Percentiles rank a stretch among this genome's conserved stretches.
These are phyloP conservation scores for Chloroceryle amazona DNA, from an alignment of 2,797 vertebrate genomes.

Conservation along the genomic window DNA sequence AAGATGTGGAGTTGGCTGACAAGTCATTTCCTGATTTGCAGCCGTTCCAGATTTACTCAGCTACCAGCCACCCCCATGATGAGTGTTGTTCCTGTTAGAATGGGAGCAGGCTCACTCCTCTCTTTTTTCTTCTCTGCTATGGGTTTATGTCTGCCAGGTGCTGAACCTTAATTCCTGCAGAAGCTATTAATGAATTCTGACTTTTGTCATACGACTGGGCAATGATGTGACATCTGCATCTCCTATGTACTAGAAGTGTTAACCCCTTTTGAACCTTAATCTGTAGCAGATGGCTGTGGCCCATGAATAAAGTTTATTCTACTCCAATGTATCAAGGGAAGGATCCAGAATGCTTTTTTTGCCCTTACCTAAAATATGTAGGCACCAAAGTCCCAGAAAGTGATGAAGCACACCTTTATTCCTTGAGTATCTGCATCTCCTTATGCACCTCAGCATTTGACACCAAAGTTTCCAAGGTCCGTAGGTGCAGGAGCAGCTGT, in stretches of 20 bases:
- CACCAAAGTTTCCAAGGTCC: neutral
- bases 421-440: neutral
- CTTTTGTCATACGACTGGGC: neutral
- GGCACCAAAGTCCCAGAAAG: neutral
- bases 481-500: neutral
- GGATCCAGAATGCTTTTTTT: neutral
- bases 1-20: slow-evolving; percentile 55
- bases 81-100: neutral
- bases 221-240: neutral
- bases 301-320: neutral
- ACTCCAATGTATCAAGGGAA: neutral
- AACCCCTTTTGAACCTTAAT: slow-evolving; percentile 20
- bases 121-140: neutral
- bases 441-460: neutral
- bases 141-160: neutral
- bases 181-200: slow-evolving; percentile 29
- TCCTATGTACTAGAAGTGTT: neutral
- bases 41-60: slow-evolving; percentile 46
- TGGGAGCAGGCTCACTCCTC: neutral
- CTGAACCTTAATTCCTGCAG: slow-evolving; percentile 9
- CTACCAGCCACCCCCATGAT: slow-evolving; percentile 25
- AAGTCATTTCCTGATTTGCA: slow-evolving; percentile 60
- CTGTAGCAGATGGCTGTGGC: neutral
- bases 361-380: neutral
- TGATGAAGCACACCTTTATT: neutral